phyloP scores from a whole-genome alignment of 2,113 vertebrate genomes.

The Periophthalmodon schlosseri region DNA sequence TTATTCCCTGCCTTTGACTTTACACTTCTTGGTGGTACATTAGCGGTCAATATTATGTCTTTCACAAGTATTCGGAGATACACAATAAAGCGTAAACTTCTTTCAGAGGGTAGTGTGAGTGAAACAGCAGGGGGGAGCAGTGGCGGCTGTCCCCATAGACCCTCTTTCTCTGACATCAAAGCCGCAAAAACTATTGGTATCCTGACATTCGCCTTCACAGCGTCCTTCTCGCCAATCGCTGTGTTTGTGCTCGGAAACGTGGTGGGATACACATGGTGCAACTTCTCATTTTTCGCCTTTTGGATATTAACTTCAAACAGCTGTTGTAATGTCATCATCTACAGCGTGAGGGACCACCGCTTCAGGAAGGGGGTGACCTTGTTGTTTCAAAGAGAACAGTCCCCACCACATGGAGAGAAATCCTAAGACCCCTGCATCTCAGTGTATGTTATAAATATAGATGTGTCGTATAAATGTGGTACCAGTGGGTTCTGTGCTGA shows the following conservation, averaged over 20 bases:
- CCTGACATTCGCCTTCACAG: slow-evolving; percentile 81
- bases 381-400: slow-evolving; percentile 74
- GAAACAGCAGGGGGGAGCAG: slow-evolving; percentile 43
- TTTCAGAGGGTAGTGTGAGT: slow-evolving; percentile 72
- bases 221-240: slow-evolving; percentile 81
- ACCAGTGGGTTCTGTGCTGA: background rate
- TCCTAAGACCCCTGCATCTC: slow-evolving; percentile 36
- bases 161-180: slow-evolving; percentile 83
- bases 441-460: slow-evolving; percentile 8
- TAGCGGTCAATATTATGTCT: slow-evolving; percentile 79
- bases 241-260: slow-evolving; percentile 83
- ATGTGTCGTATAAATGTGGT: background rate
- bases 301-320: slow-evolving; percentile 86
- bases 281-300: slow-evolving; percentile 86
- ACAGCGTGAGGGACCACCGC: slow-evolving; percentile 80
- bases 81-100: slow-evolving; percentile 74
- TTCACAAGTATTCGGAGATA: slow-evolving; percentile 80
- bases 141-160: slow-evolving; percentile 69
- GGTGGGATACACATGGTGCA: slow-evolving; percentile 83
- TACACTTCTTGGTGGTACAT: slow-evolving; percentile 76
- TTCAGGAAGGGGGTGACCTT: slow-evolving; percentile 81
- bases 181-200: slow-evolving; percentile 85
- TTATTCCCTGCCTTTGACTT: slow-evolving; percentile 83
- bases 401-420: slow-evolving; percentile 64
- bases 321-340: slow-evolving; percentile 86